phyloP scores from a whole-genome alignment of 2,797 vertebrate genomes.

The Thalassophryne amazonica region DNA sequence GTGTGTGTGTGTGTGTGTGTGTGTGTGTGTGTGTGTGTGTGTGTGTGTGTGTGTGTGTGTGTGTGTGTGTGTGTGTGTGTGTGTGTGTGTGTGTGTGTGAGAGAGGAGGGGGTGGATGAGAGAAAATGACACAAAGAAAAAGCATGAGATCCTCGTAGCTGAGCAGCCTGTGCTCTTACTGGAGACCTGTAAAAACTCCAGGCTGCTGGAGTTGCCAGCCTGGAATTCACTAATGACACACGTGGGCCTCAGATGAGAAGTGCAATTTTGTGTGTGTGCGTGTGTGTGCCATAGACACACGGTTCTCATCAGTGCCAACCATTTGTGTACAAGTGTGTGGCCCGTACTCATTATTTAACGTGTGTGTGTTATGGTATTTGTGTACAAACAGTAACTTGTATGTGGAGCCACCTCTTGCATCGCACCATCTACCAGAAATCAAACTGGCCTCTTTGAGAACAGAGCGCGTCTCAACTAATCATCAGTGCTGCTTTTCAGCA shows the following conservation, averaged over 20 bases:
- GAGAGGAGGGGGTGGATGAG: slow-evolving; percentile 5
- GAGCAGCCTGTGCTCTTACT: slow-evolving; percentile 61
- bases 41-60: slow-evolving; percentile 6
- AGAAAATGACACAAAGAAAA: slow-evolving; percentile 31
- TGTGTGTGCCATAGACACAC: slow-evolving; percentile 30
- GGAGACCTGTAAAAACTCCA: slow-evolving; percentile 72
- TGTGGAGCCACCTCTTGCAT: neutral
- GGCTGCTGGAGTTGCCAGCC: slow-evolving; percentile 73
- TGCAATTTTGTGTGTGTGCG: slow-evolving; percentile 56
- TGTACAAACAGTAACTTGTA: slow-evolving; percentile 27
- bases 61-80: slow-evolving; percentile 5
- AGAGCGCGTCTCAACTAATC: slow-evolving; percentile 44
- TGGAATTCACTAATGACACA: slow-evolving; percentile 81
- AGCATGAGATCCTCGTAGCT: slow-evolving; percentile 47
- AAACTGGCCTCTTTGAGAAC: slow-evolving; percentile 59
- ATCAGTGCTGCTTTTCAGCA: slow-evolving; percentile 43
- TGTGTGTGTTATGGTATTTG: slow-evolving; percentile 19
- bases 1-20: slow-evolving; percentile 18
- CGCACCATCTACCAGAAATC: slow-evolving; percentile 3
- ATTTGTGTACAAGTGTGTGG: slow-evolving; percentile 48
- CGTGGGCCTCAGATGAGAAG: slow-evolving; percentile 76
- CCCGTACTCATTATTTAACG: slow-evolving; percentile 48
- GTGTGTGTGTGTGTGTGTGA: neutral
- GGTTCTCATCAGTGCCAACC: slow-evolving; percentile 53
- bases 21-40: slow-evolving; percentile 18